phyloP scores from a whole-genome alignment of 2,797 vertebrate genomes.

The Myripristis jacobus region DNA sequence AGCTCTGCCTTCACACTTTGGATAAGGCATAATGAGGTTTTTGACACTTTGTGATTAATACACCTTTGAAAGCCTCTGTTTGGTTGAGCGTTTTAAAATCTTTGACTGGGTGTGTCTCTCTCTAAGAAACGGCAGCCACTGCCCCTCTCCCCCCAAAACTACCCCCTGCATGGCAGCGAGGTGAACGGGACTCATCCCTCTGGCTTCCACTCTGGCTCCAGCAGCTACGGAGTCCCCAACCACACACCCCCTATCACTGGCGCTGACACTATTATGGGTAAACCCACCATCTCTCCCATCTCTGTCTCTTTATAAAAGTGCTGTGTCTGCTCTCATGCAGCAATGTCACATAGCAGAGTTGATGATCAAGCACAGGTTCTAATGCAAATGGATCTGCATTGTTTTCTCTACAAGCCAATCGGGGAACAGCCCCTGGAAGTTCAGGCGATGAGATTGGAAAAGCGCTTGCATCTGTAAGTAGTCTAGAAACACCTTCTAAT shows the following conservation, averaged over 20 bases:
- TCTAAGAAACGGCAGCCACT: slow-evolving; percentile 83
- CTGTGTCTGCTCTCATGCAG: slow-evolving; percentile 11
- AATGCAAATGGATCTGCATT: slow-evolving; percentile 17
- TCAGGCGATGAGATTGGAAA: slow-evolving; percentile 98
- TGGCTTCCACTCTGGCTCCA: slow-evolving; percentile 87
- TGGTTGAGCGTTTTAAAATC: slow-evolving; percentile 33
- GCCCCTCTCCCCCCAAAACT: slow-evolving; percentile 87
- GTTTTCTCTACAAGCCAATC: slow-evolving; percentile 81
- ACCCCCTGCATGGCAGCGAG: slow-evolving; percentile 92
- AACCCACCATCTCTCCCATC: slow-evolving; percentile 13
- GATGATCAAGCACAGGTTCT: not conserved
- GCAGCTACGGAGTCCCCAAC: slow-evolving; percentile 87
- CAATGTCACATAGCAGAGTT: not conserved
- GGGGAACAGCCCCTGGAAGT: slow-evolving; percentile 89
- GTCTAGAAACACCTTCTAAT: not conserved
- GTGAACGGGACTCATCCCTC: slow-evolving; percentile 89
- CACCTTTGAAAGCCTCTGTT: slow-evolving; percentile 17
- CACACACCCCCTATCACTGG: slow-evolving; percentile 92
- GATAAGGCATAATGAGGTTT: slow-evolving; percentile 15
- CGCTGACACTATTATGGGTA: slow-evolving; percentile 91
- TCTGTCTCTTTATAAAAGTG: not conserved
- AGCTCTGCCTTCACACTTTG: slow-evolving; percentile 50
- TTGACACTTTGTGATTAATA: slow-evolving; percentile 36
- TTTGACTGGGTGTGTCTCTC: slow-evolving; percentile 22
- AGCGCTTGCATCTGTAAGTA: slow-evolving; percentile 95